phyloP scores from a whole-genome alignment of 2,888 invertebrate genomes.

The Cephus pulcher region DNA sequence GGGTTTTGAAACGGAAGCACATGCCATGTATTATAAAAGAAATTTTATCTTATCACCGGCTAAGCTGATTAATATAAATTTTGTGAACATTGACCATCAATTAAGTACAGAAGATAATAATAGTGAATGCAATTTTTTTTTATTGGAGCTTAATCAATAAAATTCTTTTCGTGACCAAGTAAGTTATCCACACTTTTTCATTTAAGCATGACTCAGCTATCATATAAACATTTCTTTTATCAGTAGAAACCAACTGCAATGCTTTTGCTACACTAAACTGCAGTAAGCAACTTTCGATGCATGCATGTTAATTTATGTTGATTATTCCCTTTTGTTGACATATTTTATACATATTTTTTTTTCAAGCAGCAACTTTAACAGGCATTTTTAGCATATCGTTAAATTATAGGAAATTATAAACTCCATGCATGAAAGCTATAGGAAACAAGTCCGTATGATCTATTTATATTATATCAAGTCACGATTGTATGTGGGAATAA shows the following conservation, averaged over 20 bases:
- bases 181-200: neutral
- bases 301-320: neutral
- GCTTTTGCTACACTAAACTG: neutral
- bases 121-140: too few relatives aligned
- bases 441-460: neutral
- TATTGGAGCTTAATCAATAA: neutral
- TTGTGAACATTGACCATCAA: too few relatives aligned
- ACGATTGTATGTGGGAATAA: neutral
- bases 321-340: neutral
- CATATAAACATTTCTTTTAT: neutral
- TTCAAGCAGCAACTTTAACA: neutral
- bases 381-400: neutral
- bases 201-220: neutral
- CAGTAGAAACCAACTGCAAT: neutral
- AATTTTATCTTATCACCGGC: too few relatives aligned
- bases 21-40: too few relatives aligned
- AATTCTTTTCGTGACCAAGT: neutral
- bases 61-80: too few relatives aligned
- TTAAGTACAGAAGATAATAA: too few relatives aligned
- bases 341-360: too few relatives aligned
- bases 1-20: too few relatives aligned
- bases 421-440: neutral
- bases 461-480: neutral
- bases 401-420: neutral
- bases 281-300: neutral